Percentiles rank a stretch among this genome's conserved stretches.
Evolutionary conservation across 1,140 invertebrate genomes (phyloP).

Genomic region (Anastrepha ludens): DNA sequence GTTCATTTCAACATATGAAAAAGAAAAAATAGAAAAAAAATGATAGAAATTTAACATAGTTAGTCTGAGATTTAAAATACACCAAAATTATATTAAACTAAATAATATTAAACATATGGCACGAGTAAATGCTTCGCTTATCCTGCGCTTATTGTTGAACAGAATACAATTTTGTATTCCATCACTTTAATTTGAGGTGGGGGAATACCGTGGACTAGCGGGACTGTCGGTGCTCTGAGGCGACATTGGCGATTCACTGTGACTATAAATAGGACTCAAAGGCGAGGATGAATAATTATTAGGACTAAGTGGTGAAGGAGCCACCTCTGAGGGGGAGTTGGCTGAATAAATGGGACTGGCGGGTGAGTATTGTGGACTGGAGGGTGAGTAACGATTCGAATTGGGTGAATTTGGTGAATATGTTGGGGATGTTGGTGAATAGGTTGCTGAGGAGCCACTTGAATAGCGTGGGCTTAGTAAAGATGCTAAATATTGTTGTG

Average conservation of each 20-base stretch:
- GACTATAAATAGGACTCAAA: constrained; percentile 77
- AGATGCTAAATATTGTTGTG: constrained; percentile 14
- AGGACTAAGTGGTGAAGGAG: constrained; percentile 78
- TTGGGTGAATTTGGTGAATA: constrained; percentile 77
- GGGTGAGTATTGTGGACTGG: constrained; percentile 81
- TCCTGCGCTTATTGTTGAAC: no score
- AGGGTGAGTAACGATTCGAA: constrained; percentile 82
- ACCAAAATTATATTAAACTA: no score
- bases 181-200: neutral
- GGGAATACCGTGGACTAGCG: constrained; percentile 17
- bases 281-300: constrained; percentile 79
- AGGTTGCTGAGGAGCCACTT: constrained; percentile 69
- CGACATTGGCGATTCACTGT: constrained; percentile 24
- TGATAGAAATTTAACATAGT: no score
- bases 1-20: no score
- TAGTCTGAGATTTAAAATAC: no score
- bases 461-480: constrained; percentile 5
- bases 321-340: constrained; percentile 79
- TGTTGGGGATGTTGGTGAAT: constrained; percentile 78
- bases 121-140: no score
- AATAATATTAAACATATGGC: no score
- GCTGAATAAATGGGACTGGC: constrained; percentile 83
- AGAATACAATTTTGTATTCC: neutral
- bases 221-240: neutral
- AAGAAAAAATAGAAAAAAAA: no score